phyloP scores from a whole-genome alignment of 2,113 vertebrate species.

The Tachycineta bicolor region DNA sequence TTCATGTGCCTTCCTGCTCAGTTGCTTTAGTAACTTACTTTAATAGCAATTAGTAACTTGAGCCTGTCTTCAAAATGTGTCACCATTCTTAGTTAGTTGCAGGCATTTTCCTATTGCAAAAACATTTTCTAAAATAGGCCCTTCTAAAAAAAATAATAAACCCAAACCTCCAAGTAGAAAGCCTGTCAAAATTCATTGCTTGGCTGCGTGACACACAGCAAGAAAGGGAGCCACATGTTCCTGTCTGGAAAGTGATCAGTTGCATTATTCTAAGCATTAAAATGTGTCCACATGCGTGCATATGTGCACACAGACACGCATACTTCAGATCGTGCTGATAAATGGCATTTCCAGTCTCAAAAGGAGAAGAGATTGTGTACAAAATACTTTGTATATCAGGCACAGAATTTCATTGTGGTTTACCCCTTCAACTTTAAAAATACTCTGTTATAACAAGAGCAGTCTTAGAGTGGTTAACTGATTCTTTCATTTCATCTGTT shows the following conservation, averaged over 20 bases:
- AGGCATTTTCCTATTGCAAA: slow-evolving; percentile 16
- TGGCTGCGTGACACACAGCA: slow-evolving; percentile 33
- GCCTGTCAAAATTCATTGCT: slow-evolving; percentile 39
- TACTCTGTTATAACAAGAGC: neutral
- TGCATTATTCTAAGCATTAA: slow-evolving; percentile 38
- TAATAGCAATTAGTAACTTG: neutral
- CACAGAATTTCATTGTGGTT: neutral
- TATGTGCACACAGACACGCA: slow-evolving; percentile 17
- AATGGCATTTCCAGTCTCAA: slow-evolving; percentile 31
- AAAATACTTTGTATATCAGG: neutral
- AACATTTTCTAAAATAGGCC: slow-evolving; percentile 15
- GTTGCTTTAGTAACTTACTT: neutral
- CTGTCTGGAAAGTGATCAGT: slow-evolving; percentile 63
- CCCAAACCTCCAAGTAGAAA: slow-evolving; percentile 25
- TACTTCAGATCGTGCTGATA: slow-evolving; percentile 26
- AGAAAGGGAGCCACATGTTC: slow-evolving; percentile 61
- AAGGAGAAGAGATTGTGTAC: neutral
- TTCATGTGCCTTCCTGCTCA: neutral
- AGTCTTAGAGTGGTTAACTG: neutral
- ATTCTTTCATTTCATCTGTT: neutral
- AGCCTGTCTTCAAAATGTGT: neutral
- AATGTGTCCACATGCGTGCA: slow-evolving; percentile 4
- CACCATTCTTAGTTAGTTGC: neutral
- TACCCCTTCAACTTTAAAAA: neutral
- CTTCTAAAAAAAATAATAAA: neutral